A percentile compares a stretch with the other conserved stretches of the same genome.
Evolutionary conservation across 2,888 invertebrate genomes (phyloP).

Genomic region (Neoascia interrupta): DNA sequence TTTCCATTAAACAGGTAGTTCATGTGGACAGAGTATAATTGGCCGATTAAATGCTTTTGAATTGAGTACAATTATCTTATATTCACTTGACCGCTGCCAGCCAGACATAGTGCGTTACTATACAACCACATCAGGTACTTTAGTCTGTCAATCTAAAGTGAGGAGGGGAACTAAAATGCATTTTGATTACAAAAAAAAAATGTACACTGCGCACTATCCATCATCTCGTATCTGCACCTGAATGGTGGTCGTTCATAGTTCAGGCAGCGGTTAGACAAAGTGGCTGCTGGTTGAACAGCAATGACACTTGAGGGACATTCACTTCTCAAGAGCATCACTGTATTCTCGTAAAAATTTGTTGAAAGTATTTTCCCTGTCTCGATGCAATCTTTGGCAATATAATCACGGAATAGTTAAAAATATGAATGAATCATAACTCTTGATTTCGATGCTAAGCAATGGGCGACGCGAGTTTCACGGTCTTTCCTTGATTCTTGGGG

Average conservation of each 20-base stretch:
- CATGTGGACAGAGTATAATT: slow-evolving; percentile 62
- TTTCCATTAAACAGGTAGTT: slow-evolving; percentile 65
- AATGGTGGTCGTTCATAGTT: background rate
- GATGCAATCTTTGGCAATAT: too few species aligned
- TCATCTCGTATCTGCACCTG: slow-evolving; percentile 1
- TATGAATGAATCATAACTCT: too few species aligned
- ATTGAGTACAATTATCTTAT: slow-evolving; percentile 63
- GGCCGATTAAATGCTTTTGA: slow-evolving; percentile 57
- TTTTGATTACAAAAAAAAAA: slow-evolving; percentile 15
- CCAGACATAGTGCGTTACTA: too few species aligned
- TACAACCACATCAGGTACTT: slow-evolving; percentile 34
- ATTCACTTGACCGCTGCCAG: slow-evolving; percentile 36
- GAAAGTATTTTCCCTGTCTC: too few species aligned
- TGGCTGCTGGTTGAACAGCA: too few species aligned
- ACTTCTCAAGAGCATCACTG: too few species aligned
- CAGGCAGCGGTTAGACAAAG: slow-evolving; percentile 21
- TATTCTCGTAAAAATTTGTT: too few species aligned
- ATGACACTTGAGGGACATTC: too few species aligned
- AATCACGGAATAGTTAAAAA: too few species aligned
- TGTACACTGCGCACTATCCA: background rate
- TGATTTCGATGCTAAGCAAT: too few species aligned
- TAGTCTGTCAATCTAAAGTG: slow-evolving; percentile 61
- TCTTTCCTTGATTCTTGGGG: too few species aligned
- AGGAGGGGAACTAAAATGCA: slow-evolving; percentile 30
- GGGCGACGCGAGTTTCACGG: too few species aligned